These are phyloP conservation scores for Notamacropus eugenii DNA, from an alignment of 2,797 vertebrate genomes.

Conservation along the genomic window DNA sequence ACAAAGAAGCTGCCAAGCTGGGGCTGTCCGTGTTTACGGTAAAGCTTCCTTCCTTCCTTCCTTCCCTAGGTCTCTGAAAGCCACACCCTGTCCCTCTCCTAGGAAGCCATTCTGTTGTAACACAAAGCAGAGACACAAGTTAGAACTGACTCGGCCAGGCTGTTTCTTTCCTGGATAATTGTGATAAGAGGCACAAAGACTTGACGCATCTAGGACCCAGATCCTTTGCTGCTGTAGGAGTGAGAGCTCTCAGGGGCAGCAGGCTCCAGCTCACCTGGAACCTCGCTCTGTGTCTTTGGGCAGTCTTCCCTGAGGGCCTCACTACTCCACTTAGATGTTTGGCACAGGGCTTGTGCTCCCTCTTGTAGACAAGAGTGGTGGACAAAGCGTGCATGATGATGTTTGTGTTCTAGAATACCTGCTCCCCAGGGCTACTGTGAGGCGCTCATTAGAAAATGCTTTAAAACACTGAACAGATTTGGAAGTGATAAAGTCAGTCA, in stretches of 20 bases:
- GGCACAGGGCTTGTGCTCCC: background rate
- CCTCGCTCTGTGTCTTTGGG: background rate
- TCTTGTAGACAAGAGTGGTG: background rate
- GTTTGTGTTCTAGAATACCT: background rate
- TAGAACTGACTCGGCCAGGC: background rate
- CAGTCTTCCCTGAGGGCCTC: background rate
- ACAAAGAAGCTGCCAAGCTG: slow-evolving; percentile 94
- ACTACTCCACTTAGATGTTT: background rate
- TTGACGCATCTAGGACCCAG: background rate
- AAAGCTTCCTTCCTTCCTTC: slow-evolving; percentile 9
- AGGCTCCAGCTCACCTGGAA: too few species aligned
- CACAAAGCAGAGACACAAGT: background rate
- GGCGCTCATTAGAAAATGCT: background rate
- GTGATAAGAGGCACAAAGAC: background rate
- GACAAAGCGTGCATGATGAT: background rate
- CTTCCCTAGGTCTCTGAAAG: background rate
- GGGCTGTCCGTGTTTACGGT: slow-evolving; percentile 95
- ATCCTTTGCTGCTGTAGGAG: background rate
- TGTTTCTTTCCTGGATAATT: background rate
- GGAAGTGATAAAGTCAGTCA: background rate
- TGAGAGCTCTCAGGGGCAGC: background rate
- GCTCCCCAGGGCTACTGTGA: background rate
- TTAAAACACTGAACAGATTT: background rate
- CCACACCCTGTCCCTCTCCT: background rate
- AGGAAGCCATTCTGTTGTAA: background rate